Evolutionary conservation across 2,113 vertebrate genomes (phyloP).

Genomic region (Siniperca chuatsi): DNA sequence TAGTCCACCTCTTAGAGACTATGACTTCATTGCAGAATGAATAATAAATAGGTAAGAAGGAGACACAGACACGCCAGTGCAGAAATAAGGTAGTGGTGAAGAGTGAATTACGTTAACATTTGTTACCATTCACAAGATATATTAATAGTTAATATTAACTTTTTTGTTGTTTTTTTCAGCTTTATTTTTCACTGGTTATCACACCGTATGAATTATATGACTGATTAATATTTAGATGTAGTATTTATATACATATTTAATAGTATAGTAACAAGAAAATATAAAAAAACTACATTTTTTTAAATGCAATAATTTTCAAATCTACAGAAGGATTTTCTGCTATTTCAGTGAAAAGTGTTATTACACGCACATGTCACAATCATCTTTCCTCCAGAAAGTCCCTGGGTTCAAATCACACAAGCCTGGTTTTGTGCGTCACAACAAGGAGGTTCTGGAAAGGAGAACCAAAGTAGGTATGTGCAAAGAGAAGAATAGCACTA

Average conservation of each 20-base stretch:
- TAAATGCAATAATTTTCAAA: not conserved
- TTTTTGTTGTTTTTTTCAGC: not conserved
- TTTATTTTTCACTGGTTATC: too few relatives aligned
- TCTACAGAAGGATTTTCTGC: conserved; percentile 12
- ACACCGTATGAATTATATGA: too few relatives aligned
- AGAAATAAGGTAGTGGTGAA: not conserved
- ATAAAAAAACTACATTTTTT: too few relatives aligned
- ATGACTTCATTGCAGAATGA: conserved; percentile 75
- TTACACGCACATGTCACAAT: conserved; percentile 56
- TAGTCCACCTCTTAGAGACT: conserved; percentile 55
- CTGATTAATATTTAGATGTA: not conserved
- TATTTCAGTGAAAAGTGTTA: conserved; percentile 38
- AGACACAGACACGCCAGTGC: conserved; percentile 41
- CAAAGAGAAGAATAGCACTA: conserved; percentile 73
- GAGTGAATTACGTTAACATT: not conserved
- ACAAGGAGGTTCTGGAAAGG: conserved; percentile 66
- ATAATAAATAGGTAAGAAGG: conserved; percentile 71
- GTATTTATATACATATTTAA: not conserved
- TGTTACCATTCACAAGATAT: not conserved
- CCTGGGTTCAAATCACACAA: conserved; percentile 48
- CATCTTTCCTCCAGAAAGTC: conserved; percentile 49
- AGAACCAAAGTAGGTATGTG: conserved; percentile 69
- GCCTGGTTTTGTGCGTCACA: conserved; percentile 67
- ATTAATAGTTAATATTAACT: not conserved
- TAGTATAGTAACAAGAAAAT: too few relatives aligned